Evolutionary conservation across 2,888 invertebrate species (phyloP).

Genomic region (Sceliomorpha sp.): DNA sequence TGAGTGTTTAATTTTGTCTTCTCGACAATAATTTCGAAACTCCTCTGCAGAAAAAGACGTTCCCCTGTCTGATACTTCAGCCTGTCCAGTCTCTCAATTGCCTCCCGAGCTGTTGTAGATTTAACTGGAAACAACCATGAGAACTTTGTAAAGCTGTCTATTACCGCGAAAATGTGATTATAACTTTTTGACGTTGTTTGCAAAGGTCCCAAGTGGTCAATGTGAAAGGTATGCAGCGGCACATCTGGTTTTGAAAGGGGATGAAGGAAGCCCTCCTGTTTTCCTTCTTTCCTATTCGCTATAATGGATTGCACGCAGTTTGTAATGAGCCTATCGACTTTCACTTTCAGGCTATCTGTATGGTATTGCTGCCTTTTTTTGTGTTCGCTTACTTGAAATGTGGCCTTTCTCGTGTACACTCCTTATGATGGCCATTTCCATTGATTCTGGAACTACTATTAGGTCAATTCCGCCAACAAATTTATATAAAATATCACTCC

Average conservation of each 20-base stretch:
- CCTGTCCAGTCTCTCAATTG: slow-evolving; percentile 24
- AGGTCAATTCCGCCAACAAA: too few relatives aligned
- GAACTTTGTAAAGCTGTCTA: too few relatives aligned
- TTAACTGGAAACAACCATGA: too few relatives aligned
- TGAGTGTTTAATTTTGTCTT: slow-evolving; percentile 25
- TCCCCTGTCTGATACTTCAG: slow-evolving; percentile 36
- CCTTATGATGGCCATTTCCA: slow-evolving; percentile 17
- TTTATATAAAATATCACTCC: too few relatives aligned
- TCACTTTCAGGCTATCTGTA: slow-evolving; percentile 3
- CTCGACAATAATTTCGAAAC: slow-evolving; percentile 27
- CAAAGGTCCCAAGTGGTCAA: slow-evolving; percentile 3
- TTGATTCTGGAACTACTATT: too few relatives aligned
- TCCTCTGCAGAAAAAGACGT: slow-evolving; percentile 33
- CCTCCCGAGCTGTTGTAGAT: too few relatives aligned
- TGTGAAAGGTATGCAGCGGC: not conserved
- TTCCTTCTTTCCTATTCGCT: slow-evolving; percentile 38
- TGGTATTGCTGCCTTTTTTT: slow-evolving; percentile 16
- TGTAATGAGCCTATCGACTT: slow-evolving; percentile 14
- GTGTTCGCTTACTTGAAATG: slow-evolving; percentile 10
- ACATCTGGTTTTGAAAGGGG: not conserved
- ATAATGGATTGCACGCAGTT: slow-evolving; percentile 53
- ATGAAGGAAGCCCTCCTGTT: slow-evolving; percentile 33
- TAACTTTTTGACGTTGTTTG: slow-evolving; percentile 2
- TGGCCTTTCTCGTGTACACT: slow-evolving; percentile 24
- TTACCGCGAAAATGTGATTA: slow-evolving; percentile 10